Evolutionary conservation across 2,113 vertebrate species (phyloP).

Genomic region (Chamaea fasciata): DNA sequence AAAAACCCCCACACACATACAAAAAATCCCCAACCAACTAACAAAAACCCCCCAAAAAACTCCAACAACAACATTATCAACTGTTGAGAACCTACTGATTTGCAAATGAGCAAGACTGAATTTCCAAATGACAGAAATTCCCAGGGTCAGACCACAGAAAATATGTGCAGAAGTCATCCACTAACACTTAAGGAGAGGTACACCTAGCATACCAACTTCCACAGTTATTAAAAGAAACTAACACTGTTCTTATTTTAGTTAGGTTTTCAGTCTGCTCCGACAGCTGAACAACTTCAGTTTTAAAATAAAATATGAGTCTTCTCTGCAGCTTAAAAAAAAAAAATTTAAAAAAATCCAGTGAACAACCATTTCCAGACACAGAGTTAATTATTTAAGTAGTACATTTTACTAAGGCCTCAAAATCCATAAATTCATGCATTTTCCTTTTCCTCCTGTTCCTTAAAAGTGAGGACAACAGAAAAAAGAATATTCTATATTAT

Average conservation of each 20-base stretch:
- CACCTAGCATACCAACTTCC: background rate
- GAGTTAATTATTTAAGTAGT: conserved; percentile 3
- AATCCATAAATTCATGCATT: background rate
- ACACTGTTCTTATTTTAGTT: background rate
- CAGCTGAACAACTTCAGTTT: background rate
- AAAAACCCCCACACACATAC: background rate
- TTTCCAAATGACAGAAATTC: background rate
- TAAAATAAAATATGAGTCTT: background rate
- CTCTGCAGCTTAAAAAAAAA: background rate
- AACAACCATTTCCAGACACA: background rate
- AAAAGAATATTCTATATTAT: background rate
- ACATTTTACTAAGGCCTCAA: background rate
- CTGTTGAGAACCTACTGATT: background rate
- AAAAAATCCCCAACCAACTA: background rate
- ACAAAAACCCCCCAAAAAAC: too few species aligned
- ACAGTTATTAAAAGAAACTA: background rate
- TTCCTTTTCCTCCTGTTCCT: background rate
- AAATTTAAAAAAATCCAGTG: background rate
- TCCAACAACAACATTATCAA: background rate
- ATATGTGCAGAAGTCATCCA: background rate
- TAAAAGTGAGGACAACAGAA: background rate
- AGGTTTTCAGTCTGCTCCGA: background rate
- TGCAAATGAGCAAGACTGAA: background rate
- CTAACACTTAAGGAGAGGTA: background rate
- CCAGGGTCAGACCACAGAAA: background rate